Conservation (phyloP, 2,888 invertebrate genomes). For the Acanthosepion esculentum region DNA sequence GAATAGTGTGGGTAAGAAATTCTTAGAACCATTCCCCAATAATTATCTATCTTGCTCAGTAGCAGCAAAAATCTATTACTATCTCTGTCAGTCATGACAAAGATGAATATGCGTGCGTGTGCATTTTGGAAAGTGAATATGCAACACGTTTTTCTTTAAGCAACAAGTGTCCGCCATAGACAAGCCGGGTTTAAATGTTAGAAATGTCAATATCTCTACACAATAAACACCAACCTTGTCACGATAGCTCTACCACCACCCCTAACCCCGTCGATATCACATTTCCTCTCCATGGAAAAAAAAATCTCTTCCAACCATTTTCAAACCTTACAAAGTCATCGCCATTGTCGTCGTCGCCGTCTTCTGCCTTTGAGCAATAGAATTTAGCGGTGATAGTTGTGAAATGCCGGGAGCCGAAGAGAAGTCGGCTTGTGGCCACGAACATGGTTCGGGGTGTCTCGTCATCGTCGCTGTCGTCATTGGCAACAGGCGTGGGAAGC, state of each 20-base stretch:
- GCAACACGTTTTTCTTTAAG: not conserved
- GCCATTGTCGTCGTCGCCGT: not conserved
- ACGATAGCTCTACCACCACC: too few relatives aligned
- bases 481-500: slow-evolving; percentile 23
- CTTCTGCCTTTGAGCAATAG: not conserved
- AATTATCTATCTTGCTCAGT: too few relatives aligned
- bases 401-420: not conserved
- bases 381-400: not conserved
- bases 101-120: too few relatives aligned
- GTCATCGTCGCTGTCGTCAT: not conserved
- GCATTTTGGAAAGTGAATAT: not conserved
- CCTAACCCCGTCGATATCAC: not conserved
- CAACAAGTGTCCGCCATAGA: not conserved
- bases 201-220: not conserved
- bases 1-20: too few relatives aligned
- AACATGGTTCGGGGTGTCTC: not conserved
- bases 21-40: too few relatives aligned
- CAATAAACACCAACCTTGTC: not conserved
- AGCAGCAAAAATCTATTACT: too few relatives aligned
- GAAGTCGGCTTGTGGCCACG: not conserved
- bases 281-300: not conserved
- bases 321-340: not conserved
- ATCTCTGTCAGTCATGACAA: too few relatives aligned
- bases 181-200: not conserved
- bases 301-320: not conserved